Conservation (phyloP, 2,888 invertebrate species). For the Apoda limacodes region DNA sequence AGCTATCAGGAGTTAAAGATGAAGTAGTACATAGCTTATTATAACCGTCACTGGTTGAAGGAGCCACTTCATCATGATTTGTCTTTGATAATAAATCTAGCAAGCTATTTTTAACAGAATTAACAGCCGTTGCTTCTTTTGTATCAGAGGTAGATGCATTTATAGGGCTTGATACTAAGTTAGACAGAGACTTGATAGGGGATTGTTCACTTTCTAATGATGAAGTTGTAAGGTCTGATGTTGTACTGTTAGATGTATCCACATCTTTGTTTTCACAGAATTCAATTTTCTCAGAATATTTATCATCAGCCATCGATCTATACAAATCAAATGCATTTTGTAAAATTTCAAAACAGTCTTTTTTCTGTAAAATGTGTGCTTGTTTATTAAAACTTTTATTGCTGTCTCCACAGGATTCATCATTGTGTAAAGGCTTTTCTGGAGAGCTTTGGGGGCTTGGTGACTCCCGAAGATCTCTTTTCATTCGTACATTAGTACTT, state of each 20-base stretch:
- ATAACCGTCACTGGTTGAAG: slow-evolving; percentile 42
- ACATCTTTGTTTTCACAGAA: slow-evolving; percentile 36
- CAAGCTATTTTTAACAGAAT: slow-evolving; percentile 54
- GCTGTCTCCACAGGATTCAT: slow-evolving; percentile 26
- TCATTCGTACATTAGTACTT: slow-evolving; percentile 33
- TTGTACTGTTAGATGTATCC: slow-evolving; percentile 40
- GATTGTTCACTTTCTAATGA: slow-evolving; percentile 61
- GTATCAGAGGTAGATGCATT: slow-evolving; percentile 37
- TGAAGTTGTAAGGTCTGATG: slow-evolving; percentile 43
- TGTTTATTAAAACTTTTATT: slow-evolving; percentile 33
- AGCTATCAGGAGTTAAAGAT: slow-evolving; percentile 49
- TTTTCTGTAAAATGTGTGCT: slow-evolving; percentile 38
- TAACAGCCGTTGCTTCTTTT: slow-evolving; percentile 34
- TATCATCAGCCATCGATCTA: slow-evolving; percentile 51
- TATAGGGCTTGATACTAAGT: slow-evolving; percentile 71
- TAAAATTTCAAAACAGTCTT: slow-evolving; percentile 58
- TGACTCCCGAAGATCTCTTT: slow-evolving; percentile 40
- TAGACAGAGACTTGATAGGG: slow-evolving; percentile 73
- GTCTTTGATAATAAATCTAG: slow-evolving; percentile 53
- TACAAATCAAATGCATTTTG: slow-evolving; percentile 60
- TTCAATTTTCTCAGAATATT: slow-evolving; percentile 35
- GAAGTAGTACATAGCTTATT: slow-evolving; percentile 42
- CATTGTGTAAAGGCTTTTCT: slow-evolving; percentile 35
- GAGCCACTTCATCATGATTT: slow-evolving; percentile 40
- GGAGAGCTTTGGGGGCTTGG: slow-evolving; percentile 38